Evolutionary conservation across 2,888 invertebrate species (phyloP), one percentile per base, ranked within the genome.

Genomic region (Conops quadrifasciatus): DNA sequence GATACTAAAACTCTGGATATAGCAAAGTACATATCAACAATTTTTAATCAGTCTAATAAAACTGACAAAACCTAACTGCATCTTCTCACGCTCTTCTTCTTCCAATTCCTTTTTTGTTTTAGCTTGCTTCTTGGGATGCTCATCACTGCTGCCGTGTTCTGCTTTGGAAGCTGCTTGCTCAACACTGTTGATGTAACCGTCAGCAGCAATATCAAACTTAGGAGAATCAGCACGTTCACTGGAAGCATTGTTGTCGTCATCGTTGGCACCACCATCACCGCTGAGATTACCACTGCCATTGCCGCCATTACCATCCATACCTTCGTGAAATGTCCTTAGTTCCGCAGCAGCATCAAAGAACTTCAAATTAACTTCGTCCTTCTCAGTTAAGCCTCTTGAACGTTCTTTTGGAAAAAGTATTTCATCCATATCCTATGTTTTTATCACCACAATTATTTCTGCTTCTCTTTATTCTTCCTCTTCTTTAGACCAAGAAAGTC

Each of bases 21-120:
- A 24, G 4, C 43, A 11, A 16, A 51, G 11, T 49, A 26, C 4
- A 45, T 26, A 45, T n/a, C 21, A 26, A 2, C 19, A 51, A 36
- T 13, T 30, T 36, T 2, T n/a, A n/a, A n/a, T n/a, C n/a, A n/a
- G n/a, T 45, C 16, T 59, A 15, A 26, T 59, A 16, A 24, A 49
- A 16, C 1, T 19, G 13, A 5, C n/a, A 49, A 24, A 24, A 90
- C 92, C 88, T 88, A 58, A 96, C 96, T 96, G 96, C 97, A 97
- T 97, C 85, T 95, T 95, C 83, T 97, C 95, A 73, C 97, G 87
- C 83, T 97, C 97, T 81, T 97, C 97, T 83, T 97, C 96, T 84
- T 97, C 96, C 13, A 95, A 83, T 85, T 96, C 95, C 74, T 91
- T 93, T 86, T 93, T 93, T 79, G 90, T 91, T 85, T 91, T 92